phyloP scores from a whole-genome alignment of 2,888 invertebrate species.

The Sinopyrophorus schimmeli region DNA sequence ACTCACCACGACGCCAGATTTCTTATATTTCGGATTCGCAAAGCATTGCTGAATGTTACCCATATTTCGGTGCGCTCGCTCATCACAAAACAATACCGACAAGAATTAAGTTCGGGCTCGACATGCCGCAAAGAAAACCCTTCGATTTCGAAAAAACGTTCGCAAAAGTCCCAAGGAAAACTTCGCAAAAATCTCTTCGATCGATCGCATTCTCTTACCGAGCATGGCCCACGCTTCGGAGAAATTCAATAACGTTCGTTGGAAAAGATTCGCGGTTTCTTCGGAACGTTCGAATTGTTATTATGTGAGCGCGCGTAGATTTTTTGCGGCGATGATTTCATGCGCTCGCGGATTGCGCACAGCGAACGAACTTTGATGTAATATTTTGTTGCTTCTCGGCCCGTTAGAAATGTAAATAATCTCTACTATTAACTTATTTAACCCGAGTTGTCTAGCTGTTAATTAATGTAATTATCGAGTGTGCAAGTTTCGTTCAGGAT shows the following conservation, averaged over 20 bases:
- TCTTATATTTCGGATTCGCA: slow-evolving; percentile 32
- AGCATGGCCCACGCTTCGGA: too few relatives aligned
- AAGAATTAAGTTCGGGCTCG: neutral
- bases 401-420: slow-evolving; percentile 17
- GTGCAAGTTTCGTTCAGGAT: too few relatives aligned
- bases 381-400: slow-evolving; percentile 21
- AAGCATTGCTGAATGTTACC: slow-evolving; percentile 38
- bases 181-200: too few relatives aligned
- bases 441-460: slow-evolving; percentile 9
- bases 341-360: slow-evolving; percentile 36
- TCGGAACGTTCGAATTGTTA: slow-evolving; percentile 34
- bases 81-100: slow-evolving; percentile 17
- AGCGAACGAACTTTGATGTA: slow-evolving; percentile 25
- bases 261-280: slow-evolving; percentile 27
- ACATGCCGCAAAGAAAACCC: neutral
- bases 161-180: too few relatives aligned
- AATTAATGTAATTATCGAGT: slow-evolving; percentile 7
- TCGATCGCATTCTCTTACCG: too few relatives aligned
- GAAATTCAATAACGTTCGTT: slow-evolving; percentile 5
- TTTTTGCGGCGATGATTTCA: slow-evolving; percentile 37
- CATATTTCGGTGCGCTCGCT: slow-evolving; percentile 22
- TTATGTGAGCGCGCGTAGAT: slow-evolving; percentile 34
- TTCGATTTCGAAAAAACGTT: neutral
- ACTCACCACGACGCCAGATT: slow-evolving; percentile 37
- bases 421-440: slow-evolving; percentile 8